These are phyloP conservation scores for Micrastur ruficollis DNA, from an alignment of 2,797 vertebrate species.

Conservation along the genomic window DNA sequence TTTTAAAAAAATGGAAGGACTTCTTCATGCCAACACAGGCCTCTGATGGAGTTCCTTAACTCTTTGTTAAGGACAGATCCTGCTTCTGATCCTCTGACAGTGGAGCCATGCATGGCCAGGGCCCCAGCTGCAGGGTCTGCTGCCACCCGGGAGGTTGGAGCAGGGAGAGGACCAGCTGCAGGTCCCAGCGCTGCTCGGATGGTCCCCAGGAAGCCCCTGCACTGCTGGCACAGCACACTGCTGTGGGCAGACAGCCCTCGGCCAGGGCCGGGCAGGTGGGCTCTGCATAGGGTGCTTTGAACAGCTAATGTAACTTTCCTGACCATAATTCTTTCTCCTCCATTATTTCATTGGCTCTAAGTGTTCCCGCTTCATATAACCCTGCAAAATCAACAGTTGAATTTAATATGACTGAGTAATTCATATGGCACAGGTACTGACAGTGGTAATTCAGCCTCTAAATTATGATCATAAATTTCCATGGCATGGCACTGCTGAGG, in stretches of 20 bases:
- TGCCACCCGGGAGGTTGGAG: background rate
- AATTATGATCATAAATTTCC: slow-evolving; percentile 72
- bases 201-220: accelerated
- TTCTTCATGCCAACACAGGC: background rate
- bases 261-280: background rate
- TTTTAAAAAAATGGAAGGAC: background rate
- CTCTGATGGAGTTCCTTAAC: background rate
- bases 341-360: slow-evolving; percentile 38
- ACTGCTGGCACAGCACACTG: background rate
- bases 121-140: background rate
- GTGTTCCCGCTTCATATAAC: slow-evolving; percentile 26
- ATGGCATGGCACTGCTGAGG: slow-evolving; percentile 49
- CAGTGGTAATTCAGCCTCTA: slow-evolving; percentile 64
- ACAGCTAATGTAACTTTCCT: background rate
- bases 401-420: slow-evolving; percentile 62
- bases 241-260: background rate
- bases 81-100: background rate
- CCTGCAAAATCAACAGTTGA: slow-evolving; percentile 51
- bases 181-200: accelerated
- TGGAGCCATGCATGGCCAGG: background rate
- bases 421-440: slow-evolving; percentile 60
- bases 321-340: slow-evolving; percentile 13
- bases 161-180: too few relatives aligned
- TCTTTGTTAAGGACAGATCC: background rate
- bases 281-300: background rate